Percentiles rank a stretch among this genome's conserved stretches.
Evolutionary conservation across 2,797 vertebrate species (phyloP).

Genomic region (Lateolabrax maculatus): DNA sequence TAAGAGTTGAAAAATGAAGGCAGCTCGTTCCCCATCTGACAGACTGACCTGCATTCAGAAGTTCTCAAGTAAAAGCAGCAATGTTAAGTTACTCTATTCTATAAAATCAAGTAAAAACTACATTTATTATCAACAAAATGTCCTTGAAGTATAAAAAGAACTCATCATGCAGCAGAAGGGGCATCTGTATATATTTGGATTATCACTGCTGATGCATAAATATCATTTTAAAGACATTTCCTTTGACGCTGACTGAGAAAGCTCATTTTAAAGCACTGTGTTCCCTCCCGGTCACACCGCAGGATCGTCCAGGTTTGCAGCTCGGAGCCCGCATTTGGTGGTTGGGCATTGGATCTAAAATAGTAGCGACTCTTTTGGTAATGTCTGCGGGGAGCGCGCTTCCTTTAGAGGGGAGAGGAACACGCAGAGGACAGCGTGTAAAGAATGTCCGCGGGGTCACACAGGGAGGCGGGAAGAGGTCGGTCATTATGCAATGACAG

Average conservation of each 20-base stretch:
- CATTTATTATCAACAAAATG: background rate
- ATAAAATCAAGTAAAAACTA: background rate
- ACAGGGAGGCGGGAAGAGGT: background rate
- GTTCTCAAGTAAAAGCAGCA: too few species aligned
- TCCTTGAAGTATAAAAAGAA: background rate
- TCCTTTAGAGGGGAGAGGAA: conserved; percentile 65
- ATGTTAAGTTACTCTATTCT: background rate
- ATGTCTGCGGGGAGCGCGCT: conserved; percentile 34
- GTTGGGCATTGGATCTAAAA: conserved; percentile 66
- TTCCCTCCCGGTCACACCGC: conserved; percentile 7
- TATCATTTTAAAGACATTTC: background rate
- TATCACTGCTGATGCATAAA: background rate
- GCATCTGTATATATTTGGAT: background rate
- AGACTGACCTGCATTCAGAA: conserved; percentile 9
- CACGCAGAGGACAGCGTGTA: conserved; percentile 12
- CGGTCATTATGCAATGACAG: conserved; percentile 11
- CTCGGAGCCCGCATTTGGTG: conserved; percentile 73
- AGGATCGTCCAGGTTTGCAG: conserved; percentile 74
- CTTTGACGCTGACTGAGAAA: too few species aligned
- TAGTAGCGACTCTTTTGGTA: conserved; percentile 82
- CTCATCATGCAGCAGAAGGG: too few species aligned
- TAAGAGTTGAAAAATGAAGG: too few species aligned
- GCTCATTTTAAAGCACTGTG: background rate
- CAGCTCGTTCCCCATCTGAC: background rate
- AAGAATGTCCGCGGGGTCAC: conserved; percentile 21